Conservation (phyloP, 2,113 vertebrate species). For the Pipa parva region DNA sequence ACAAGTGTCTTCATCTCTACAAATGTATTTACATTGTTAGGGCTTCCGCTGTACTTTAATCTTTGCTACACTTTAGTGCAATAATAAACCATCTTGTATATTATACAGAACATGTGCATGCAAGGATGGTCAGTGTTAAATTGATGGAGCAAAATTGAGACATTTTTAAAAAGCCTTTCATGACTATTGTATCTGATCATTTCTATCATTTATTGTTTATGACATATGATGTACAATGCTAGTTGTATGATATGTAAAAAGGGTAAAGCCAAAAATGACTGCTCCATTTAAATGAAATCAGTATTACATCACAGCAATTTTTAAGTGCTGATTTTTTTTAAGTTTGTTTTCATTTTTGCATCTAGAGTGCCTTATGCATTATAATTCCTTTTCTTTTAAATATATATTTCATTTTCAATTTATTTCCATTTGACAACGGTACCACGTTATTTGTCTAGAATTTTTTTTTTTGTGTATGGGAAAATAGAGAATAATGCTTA, state of each 20-base stretch:
- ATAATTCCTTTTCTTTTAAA: conserved; percentile 89
- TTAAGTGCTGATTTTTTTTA: conserved; percentile 64
- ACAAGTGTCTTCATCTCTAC: conserved; percentile 31
- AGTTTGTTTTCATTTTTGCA: conserved; percentile 84
- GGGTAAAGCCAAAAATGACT: conserved; percentile 79
- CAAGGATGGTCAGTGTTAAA: conserved; percentile 72
- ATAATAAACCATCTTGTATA: conserved; percentile 79
- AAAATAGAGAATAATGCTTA: conserved; percentile 47
- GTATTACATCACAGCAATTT: conserved; percentile 60
- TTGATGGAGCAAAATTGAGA: conserved; percentile 70
- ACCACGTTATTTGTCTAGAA: conserved; percentile 62
- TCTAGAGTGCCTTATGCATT: conserved; percentile 99
- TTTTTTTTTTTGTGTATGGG: conserved; percentile 50
- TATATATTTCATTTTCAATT: conserved; percentile 78
- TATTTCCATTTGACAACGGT: conserved; percentile 61
- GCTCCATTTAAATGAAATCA: conserved; percentile 68
- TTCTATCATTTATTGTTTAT: conserved; percentile 68
- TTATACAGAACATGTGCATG: conserved; percentile 80
- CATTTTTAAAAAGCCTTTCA: conserved; percentile 69
- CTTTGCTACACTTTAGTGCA: conserved; percentile 90
- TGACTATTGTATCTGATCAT: conserved; percentile 64
- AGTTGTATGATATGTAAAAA: conserved; percentile 69
- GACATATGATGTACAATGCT: conserved; percentile 67
- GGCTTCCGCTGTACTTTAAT: conserved; percentile 81
- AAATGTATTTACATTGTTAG: conserved; percentile 54